Evolutionary conservation across 2,797 vertebrate genomes (phyloP).

Genomic region (Psittacula echo): DNA sequence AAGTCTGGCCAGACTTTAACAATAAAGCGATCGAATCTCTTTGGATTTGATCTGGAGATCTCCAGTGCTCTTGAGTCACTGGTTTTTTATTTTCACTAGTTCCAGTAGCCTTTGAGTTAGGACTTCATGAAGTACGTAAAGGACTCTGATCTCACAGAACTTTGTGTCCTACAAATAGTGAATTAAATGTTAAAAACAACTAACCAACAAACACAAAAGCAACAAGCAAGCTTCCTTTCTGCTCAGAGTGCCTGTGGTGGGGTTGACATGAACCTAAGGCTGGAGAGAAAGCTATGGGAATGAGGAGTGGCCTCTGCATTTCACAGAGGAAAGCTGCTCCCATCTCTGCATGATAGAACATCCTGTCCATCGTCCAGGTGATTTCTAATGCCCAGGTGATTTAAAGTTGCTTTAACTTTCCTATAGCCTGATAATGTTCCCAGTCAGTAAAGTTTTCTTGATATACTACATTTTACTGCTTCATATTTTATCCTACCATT

Average conservation of each 20-base stretch:
- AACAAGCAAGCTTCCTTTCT: not conserved
- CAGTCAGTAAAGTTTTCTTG: not conserved
- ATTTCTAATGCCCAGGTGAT: not conserved
- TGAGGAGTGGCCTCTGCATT: rapidly evolving
- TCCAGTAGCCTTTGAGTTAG: not conserved
- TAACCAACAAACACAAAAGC: not conserved
- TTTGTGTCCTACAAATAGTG: not conserved
- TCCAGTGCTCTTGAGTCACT: not conserved
- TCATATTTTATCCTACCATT: not conserved
- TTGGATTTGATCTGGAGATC: not conserved
- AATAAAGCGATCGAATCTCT: not conserved
- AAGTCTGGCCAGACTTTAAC: not conserved
- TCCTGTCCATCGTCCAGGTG: not conserved
- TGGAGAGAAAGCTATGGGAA: not conserved
- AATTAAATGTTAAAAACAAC: not conserved
- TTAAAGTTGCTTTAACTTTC: not conserved
- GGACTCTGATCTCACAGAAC: not conserved
- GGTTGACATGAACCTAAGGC: not conserved
- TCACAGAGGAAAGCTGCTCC: not conserved
- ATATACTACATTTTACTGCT: not conserved
- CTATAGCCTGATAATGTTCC: not conserved
- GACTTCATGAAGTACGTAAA: not conserved
- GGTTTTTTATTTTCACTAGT: not conserved
- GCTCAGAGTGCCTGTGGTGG: not conserved
- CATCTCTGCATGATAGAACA: not conserved